phyloP scores from a whole-genome alignment of 1,140 invertebrate species.

The Leptopilina clavipes region DNA sequence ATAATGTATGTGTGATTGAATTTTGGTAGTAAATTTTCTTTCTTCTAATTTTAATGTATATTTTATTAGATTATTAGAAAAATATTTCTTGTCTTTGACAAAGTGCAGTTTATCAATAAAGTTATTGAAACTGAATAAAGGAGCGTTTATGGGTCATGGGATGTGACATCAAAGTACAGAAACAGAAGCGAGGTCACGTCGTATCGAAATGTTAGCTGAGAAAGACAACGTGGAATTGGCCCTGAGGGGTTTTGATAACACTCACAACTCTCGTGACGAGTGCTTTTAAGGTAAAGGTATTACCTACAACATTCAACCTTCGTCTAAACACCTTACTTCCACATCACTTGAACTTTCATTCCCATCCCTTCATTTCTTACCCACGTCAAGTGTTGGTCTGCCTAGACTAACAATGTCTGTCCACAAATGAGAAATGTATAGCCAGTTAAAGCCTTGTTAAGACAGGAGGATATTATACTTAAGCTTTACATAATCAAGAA shows the following conservation, averaged over 20 bases:
- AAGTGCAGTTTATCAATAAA: background rate
- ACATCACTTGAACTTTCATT: constrained; percentile 12
- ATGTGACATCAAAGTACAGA: constrained; percentile 4
- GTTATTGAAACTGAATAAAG: background rate
- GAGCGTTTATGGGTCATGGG: constrained; percentile 16
- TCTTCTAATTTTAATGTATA: too few relatives aligned
- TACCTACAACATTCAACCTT: constrained; percentile 5
- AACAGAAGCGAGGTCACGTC: constrained; percentile 14
- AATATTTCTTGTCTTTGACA: background rate
- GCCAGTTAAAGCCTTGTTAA: background rate
- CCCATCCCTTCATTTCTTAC: constrained; percentile 19
- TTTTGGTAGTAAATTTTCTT: too few relatives aligned
- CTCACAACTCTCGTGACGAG: background rate
- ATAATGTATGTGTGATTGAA: too few relatives aligned
- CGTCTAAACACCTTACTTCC: constrained; percentile 20
- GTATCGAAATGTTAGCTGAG: constrained; percentile 18
- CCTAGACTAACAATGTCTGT: background rate
- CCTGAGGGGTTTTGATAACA: constrained; percentile 29
- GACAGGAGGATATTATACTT: background rate
- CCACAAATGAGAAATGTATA: background rate
- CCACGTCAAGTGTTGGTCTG: constrained; percentile 7
- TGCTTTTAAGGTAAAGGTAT: constrained; percentile 10
- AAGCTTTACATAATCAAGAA: background rate
- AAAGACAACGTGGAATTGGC: constrained; percentile 8
- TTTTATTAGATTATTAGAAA: background rate